Base-by-base conservation (phyloP, 2,888 invertebrate genomes). In the Apotomis turbidana region DNA sequence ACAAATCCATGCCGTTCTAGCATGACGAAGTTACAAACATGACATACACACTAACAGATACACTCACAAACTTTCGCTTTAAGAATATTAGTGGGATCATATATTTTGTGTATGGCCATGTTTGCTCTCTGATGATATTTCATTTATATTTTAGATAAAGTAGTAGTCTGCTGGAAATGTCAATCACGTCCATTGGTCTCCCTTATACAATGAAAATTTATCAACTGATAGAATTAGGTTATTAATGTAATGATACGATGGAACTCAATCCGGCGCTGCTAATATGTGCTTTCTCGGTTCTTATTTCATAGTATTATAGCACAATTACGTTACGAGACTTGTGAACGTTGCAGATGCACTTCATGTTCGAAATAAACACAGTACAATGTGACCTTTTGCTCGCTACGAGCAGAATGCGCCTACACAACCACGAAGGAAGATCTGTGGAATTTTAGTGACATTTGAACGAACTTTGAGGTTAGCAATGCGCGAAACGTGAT, bases 331-430 rank as follows among this genome's bases (percentile, higher is more conserved):
- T 72, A 72, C 68, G 59, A 72, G 68, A 68, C 46, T 44, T 68
- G 68, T 68, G 63, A 72, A 68, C 68, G 63, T 63, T 72, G 72
- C 72, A 63, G 68, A 72, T 72, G 72, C 63, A 68, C 68, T 68
- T 68, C 68, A 72, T 63, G 68, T 72, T 68, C 58, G 72, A 63
- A 72, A 72, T 72, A 59, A 72, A 72, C 72, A 72, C 58, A 51
- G 66, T 58, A 71, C 66, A 68, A 52, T 63, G 72, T 72, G 72
- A 72, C 72, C 72, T 72, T 72, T 72, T 44, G 62, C 63, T 63
- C 13, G 63, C 55, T 54, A 41, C 68, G 62, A 54, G 62, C 68
- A 72, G 68, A 71, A 71, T 67, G 66, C 51, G 62, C 71, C 58
- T 46, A 60, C 59, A 59, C 36, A 55, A 49, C 62, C 63, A 58